Percentiles rank a stretch among this genome's conserved stretches.
Evolutionary conservation across 2,888 invertebrate species (phyloP).

Genomic region (Matsumyia berberina): DNA sequence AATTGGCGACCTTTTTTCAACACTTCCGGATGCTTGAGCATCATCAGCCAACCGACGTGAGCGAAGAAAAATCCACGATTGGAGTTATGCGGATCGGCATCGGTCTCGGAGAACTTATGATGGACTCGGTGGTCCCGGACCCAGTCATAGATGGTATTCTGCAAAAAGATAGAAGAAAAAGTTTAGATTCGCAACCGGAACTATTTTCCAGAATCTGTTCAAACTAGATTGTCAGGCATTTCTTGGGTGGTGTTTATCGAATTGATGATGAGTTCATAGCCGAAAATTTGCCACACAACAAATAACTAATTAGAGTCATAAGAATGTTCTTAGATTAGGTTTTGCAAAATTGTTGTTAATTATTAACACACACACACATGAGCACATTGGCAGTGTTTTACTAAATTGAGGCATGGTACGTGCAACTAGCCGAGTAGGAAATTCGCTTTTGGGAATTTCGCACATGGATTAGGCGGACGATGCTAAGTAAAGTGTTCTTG

Average conservation of each 20-base stretch:
- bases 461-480: slow-evolving; percentile 28
- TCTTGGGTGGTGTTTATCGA: slow-evolving; percentile 6
- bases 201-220: background rate
- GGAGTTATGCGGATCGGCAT: slow-evolving; percentile 93
- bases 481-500: slow-evolving; percentile 50
- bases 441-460: background rate
- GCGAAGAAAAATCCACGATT: slow-evolving; percentile 95
- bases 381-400: background rate
- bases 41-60: slow-evolving; percentile 96
- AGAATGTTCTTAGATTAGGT: background rate
- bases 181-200: background rate
- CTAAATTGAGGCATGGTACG: background rate
- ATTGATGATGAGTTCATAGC: slow-evolving; percentile 18
- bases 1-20: slow-evolving; percentile 90
- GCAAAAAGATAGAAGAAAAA: slow-evolving; percentile 82
- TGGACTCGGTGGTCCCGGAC: slow-evolving; percentile 91
- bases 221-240: background rate
- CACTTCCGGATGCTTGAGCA: slow-evolving; percentile 95
- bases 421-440: slow-evolving; percentile 9
- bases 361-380: background rate
- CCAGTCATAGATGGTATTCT: slow-evolving; percentile 96
- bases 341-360: background rate
- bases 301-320: slow-evolving; percentile 4
- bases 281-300: slow-evolving; percentile 2
- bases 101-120: slow-evolving; percentile 92